Conservation (phyloP, 2,113 vertebrate species). For the Mormoops blainvillei region DNA sequence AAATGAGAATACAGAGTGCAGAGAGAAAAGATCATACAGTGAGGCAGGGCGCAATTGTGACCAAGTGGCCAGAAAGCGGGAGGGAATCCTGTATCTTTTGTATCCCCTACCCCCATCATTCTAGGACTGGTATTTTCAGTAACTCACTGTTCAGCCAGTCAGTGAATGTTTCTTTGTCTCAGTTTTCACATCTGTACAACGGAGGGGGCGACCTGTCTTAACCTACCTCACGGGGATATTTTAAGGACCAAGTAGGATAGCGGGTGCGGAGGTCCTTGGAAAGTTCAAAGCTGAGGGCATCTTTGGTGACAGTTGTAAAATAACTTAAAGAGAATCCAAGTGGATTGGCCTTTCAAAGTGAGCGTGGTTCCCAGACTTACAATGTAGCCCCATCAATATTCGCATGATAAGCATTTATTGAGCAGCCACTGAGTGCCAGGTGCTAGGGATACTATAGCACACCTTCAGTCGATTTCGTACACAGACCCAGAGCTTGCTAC, state of each 20-base stretch:
- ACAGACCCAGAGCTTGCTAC: not conserved
- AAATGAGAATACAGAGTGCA: not conserved
- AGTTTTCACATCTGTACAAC: conserved; percentile 14
- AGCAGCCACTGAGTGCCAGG: not conserved
- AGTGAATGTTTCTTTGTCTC: not conserved
- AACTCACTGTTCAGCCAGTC: not conserved
- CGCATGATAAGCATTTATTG: not conserved
- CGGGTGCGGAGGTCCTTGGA: not conserved
- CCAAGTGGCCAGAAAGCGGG: not conserved
- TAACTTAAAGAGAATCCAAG: not conserved
- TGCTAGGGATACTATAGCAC: not conserved
- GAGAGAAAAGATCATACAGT: not conserved
- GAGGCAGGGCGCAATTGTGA: not conserved
- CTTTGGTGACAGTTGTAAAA: not conserved
- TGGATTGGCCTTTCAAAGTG: not conserved
- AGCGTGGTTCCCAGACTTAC: not conserved
- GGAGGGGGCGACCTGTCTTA: not conserved
- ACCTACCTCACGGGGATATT: not conserved
- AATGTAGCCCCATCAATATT: not conserved
- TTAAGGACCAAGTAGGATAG: not conserved
- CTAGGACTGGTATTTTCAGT: not conserved
- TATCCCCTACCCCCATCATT: fast-evolving
- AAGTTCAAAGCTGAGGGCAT: not conserved
- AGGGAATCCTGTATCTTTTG: not conserved
- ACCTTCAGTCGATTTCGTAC: not conserved